Percentiles rank a stretch among this genome's conserved stretches.
These are phyloP conservation scores for Brachypodius melanocephalos DNA, from an alignment of 2,113 vertebrate species.

Conservation along the genomic window DNA sequence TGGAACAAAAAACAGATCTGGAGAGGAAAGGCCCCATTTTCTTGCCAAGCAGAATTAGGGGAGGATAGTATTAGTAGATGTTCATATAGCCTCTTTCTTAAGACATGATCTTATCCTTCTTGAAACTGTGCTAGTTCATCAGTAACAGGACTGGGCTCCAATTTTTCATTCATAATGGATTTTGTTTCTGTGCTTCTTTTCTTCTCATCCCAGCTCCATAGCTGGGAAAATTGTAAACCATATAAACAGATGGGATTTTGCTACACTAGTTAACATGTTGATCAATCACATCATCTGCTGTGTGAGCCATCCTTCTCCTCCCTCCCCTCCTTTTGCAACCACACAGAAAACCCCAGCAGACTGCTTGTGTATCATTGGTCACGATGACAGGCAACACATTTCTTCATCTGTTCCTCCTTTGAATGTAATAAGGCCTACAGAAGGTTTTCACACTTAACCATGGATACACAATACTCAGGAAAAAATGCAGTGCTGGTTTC, in stretches of 20 bases:
- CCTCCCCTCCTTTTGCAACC: background rate
- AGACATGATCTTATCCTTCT: background rate
- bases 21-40: background rate
- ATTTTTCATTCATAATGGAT: background rate
- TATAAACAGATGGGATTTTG: constrained; percentile 61
- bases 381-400: background rate
- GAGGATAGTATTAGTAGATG: background rate
- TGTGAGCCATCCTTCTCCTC: background rate
- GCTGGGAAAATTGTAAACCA: constrained; percentile 9
- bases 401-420: background rate
- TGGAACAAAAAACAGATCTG: background rate
- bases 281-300: constrained; percentile 58
- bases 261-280: constrained; percentile 37
- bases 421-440: background rate
- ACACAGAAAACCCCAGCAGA: background rate
- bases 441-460: background rate
- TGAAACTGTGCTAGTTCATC: background rate
- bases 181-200: constrained; percentile 7
- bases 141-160: background rate
- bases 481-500: fast-evolving
- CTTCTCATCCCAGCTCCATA: background rate
- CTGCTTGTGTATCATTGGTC: background rate
- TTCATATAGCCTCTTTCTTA: background rate
- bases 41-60: background rate
- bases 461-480: background rate